These are phyloP conservation scores for Epinotia demarniana DNA, from an alignment of 2,888 invertebrate genomes.

Conservation along the genomic window DNA sequence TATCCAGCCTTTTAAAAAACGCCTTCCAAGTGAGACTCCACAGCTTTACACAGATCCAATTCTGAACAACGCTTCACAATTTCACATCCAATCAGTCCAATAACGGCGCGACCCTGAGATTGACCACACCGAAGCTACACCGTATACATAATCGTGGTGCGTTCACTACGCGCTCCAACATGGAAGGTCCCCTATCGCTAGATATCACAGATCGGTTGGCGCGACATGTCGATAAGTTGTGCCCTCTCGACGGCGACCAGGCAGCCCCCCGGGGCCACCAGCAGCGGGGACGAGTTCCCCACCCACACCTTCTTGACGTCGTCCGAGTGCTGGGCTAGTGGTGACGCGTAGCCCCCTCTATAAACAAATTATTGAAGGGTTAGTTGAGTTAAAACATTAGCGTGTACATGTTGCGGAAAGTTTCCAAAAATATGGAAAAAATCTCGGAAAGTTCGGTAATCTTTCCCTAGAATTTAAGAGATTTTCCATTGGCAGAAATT, in stretches of 20 bases:
- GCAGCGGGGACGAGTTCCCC: constrained; percentile 68
- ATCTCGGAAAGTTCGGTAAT: too few species aligned
- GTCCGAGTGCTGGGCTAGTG: constrained; percentile 69
- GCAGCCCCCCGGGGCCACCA: constrained; percentile 75
- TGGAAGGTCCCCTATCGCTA: constrained; percentile 67
- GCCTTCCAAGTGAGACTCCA: background rate
- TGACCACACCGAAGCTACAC: constrained; percentile 47
- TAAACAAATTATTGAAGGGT: constrained; percentile 50
- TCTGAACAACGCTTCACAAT: background rate
- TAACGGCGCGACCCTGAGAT: constrained; percentile 66
- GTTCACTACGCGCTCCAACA: constrained; percentile 3
- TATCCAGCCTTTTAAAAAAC: background rate
- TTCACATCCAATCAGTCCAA: constrained; percentile 45
- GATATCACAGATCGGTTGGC: constrained; percentile 76
- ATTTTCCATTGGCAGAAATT: too few species aligned
- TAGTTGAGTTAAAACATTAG: background rate
- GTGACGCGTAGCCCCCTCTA: constrained; percentile 80
- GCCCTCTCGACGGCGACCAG: constrained; percentile 77
- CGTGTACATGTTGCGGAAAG: too few species aligned
- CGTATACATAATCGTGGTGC: background rate
- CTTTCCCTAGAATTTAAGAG: too few species aligned
- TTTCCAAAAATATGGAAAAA: too few species aligned
- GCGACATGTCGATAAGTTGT: constrained; percentile 67
- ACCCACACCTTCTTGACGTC: constrained; percentile 82
- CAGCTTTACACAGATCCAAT: constrained; percentile 1